Base-by-base conservation (phyloP, 1,140 invertebrate species). In the Ganaspis sp. region DNA sequence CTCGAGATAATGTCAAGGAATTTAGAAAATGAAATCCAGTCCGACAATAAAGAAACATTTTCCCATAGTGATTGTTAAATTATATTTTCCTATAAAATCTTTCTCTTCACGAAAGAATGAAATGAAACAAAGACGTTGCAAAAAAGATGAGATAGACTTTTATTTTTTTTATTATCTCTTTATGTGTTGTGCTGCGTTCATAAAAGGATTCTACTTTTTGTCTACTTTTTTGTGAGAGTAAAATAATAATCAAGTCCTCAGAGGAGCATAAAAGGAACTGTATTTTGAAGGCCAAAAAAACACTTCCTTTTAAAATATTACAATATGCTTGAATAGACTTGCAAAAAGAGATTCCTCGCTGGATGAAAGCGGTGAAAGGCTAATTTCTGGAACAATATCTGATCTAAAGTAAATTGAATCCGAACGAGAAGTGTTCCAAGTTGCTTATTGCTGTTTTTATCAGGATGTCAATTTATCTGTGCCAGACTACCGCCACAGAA, bases 361-460 rank as follows among this genome's bases (percentile, higher is more conserved):
- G 23, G 53, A 64, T 75, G 77, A 75, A 74, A 79, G 78, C 72
- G 77, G 75, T 74, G 76, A 79, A 79, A 82, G 81, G 80, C 71
- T 69, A 77, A 64, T 64, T 64, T 64, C 58, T 64, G 58, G 58
- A 64, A 64, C 58, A 64, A 64, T 64, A 64, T 64, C 58, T 15
- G 58, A 64, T 64, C 58, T 64, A 64, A 64, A 64, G 58, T 64
- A 34, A 64, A 64, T 64, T 64, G 58, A 64, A 64, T 64, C 58
- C 58, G 23, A 64, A 64, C 26, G 23, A 64, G 58, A 64, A 64
- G 58, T 64, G 26, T 64, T 64, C 58, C 58, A 29, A 64, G 58
- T 64, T 64, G 26, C 23, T 64, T 64, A 64, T 64, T 64, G 58
- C 15, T 64, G 23, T 64, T 64, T 64, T 64, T 64, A 64, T 64